Evolutionary conservation across 2,113 vertebrate genomes (phyloP).

Genomic region (Galemys pyrenaicus): DNA sequence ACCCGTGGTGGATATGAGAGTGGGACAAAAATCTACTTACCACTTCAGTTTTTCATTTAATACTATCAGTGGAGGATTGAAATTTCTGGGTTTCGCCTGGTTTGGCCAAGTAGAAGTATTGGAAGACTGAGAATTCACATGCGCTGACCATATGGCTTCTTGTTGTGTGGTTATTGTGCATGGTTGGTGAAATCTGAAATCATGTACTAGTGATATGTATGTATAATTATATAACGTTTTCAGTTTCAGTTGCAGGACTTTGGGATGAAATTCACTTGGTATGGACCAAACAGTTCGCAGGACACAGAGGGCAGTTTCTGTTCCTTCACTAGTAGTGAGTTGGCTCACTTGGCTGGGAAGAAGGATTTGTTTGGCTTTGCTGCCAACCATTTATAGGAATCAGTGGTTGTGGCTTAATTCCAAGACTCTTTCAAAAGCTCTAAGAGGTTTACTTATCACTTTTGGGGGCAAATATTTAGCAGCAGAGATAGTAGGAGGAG

Average conservation of each 20-base stretch:
- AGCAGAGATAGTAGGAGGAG: not conserved
- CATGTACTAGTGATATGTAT: not conserved
- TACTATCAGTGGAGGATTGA: not conserved
- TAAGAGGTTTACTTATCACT: conserved; percentile 3
- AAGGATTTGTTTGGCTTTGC: not conserved
- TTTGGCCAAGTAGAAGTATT: not conserved
- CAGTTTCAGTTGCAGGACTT: conserved; percentile 1
- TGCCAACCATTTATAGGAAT: not conserved
- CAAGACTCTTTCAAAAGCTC: not conserved
- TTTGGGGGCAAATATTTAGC: not conserved
- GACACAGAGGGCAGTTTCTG: conserved; percentile 10
- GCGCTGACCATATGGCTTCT: conserved; percentile 10
- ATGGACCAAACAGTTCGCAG: not conserved
- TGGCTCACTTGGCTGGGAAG: conserved; percentile 2
- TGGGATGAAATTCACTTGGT: conserved; percentile 18
- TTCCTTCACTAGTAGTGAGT: not conserved
- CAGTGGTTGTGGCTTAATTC: not conserved
- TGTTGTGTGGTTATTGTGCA: not conserved
- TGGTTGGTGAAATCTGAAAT: conserved; percentile 1
- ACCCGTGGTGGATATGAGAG: not conserved
- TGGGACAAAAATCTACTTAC: not conserved
- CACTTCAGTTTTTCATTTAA: not conserved
- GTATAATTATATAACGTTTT: not conserved
- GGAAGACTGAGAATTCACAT: conserved; percentile 4
- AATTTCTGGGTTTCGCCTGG: not conserved